These are phyloP conservation scores for Pseudorhiza aurosa DNA, from an alignment of 30 jellyfish, hydroid and myxozoan species.

Conservation along the genomic window DNA sequence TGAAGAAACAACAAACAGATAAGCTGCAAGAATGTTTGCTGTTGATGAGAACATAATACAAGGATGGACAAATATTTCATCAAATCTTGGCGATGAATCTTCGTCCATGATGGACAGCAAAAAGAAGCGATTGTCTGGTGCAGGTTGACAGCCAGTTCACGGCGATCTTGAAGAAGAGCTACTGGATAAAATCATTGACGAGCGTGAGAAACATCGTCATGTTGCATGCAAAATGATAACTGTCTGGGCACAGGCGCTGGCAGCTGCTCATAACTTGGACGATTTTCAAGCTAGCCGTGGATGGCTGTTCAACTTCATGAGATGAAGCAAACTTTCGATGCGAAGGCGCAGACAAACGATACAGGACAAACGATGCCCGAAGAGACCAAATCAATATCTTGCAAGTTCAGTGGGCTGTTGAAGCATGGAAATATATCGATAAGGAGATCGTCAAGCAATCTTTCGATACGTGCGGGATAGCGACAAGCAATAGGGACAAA, in stretches of 20 bases:
- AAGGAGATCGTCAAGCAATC: slow-evolving; percentile 3
- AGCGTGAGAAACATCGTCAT: slow-evolving; percentile 27
- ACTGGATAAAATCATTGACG: slow-evolving; percentile 50
- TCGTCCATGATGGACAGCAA: slow-evolving; percentile 12
- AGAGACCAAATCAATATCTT: slow-evolving; percentile 33
- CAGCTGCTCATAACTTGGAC: slow-evolving; percentile 17
- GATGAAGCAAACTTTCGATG: slow-evolving; percentile 26
- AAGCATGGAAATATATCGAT: slow-evolving; percentile 52
- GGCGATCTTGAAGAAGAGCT: no score
- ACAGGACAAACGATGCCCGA: slow-evolving; percentile 46
- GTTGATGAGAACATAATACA: slow-evolving; percentile 27
- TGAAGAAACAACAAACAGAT: slow-evolving; percentile 40
- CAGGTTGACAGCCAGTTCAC: no score
- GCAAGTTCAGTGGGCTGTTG: slow-evolving; percentile 63
- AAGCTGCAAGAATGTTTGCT: slow-evolving; percentile 39
- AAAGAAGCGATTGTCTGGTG: no score
- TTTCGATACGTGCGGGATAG: slow-evolving; percentile 48
- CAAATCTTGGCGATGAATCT: slow-evolving; percentile 2
- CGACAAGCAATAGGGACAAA: slow-evolving; percentile 55
- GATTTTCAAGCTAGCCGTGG: slow-evolving; percentile 56
- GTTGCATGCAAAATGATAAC: slow-evolving; percentile 27
- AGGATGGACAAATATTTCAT: slow-evolving; percentile 1
- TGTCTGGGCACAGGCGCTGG: slow-evolving; percentile 53
- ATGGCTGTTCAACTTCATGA: slow-evolving; percentile 59
- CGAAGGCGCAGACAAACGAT: slow-evolving; percentile 48